A percentile compares a stretch with the other conserved stretches of the same genome.
Evolutionary conservation across 2,113 vertebrate genomes (phyloP).

Genomic region (Scartelaos histophorus): DNA sequence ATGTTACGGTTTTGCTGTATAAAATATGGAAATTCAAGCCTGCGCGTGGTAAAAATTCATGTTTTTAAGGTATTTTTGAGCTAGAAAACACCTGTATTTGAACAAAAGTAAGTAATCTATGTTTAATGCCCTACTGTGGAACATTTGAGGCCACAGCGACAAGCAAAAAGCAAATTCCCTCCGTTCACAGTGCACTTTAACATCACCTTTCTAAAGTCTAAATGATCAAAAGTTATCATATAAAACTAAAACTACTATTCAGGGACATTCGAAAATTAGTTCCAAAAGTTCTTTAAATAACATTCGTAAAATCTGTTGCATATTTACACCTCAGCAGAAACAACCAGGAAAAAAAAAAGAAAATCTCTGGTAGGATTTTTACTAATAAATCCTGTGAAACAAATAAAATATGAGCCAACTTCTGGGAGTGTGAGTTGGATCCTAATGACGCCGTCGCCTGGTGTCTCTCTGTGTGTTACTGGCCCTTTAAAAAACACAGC

Average conservation of each 20-base stretch:
- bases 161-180: too few species aligned
- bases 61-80: too few species aligned
- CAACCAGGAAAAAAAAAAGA: slow-evolving; percentile 1
- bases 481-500: slow-evolving; percentile 26
- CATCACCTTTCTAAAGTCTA: neutral
- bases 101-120: too few species aligned
- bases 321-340: slow-evolving; percentile 41
- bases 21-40: too few species aligned
- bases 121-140: too few species aligned
- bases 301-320: slow-evolving; percentile 36
- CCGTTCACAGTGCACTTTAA: neutral
- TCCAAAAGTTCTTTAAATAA: slow-evolving; percentile 62
- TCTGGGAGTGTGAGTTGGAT: neutral
- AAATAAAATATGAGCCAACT: neutral
- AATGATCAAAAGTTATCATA: neutral
- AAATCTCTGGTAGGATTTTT: slow-evolving; percentile 14
- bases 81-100: too few species aligned
- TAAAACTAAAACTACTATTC: slow-evolving; percentile 35
- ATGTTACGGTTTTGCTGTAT: too few species aligned
- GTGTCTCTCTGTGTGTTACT: slow-evolving; percentile 34
- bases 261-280: slow-evolving; percentile 24
- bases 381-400: slow-evolving; percentile 14
- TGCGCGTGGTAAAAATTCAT: too few species aligned
- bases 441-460: slow-evolving; percentile 25
- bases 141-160: too few species aligned